These are phyloP conservation scores for Toxotes lorentzi DNA, from an alignment of 2,797 vertebrate species.

Conservation along the genomic window DNA sequence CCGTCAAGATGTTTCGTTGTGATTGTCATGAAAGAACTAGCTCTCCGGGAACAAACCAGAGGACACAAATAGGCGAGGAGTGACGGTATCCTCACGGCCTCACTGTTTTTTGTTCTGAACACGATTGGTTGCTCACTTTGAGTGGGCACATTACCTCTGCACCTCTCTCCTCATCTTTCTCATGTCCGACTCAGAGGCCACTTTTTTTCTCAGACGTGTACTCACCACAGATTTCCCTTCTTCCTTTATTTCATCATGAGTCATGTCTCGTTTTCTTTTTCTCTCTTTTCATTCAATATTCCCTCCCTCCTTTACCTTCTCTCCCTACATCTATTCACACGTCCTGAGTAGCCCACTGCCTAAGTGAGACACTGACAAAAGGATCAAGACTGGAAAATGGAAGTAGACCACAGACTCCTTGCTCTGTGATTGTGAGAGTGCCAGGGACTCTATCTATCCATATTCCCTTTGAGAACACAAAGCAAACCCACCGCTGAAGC, in stretches of 20 bases:
- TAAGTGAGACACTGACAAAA: conserved; percentile 69
- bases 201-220: background rate
- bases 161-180: conserved; percentile 18
- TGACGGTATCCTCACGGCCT: conserved; percentile 62
- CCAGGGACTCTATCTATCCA: conserved; percentile 44
- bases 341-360: conserved; percentile 31
- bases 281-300: conserved; percentile 18
- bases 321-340: conserved; percentile 44
- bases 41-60: conserved; percentile 72
- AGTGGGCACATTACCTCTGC: conserved; percentile 28
- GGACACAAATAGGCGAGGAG: conserved; percentile 71
- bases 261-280: conserved; percentile 31
- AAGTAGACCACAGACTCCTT: conserved; percentile 49
- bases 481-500: conserved; percentile 42
- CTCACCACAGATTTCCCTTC: background rate
- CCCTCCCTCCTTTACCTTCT: conserved; percentile 33
- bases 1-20: conserved; percentile 88
- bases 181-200: conserved; percentile 8
- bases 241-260: conserved; percentile 10
- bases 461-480: conserved; percentile 61
- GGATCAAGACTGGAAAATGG: conserved; percentile 61
- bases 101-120: conserved; percentile 13
- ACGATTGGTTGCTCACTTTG: conserved; percentile 30
- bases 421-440: conserved; percentile 43
- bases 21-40: conserved; percentile 84